phyloP scores from a whole-genome alignment of 1,140 invertebrate species.

The Aradophagus sp. region DNA sequence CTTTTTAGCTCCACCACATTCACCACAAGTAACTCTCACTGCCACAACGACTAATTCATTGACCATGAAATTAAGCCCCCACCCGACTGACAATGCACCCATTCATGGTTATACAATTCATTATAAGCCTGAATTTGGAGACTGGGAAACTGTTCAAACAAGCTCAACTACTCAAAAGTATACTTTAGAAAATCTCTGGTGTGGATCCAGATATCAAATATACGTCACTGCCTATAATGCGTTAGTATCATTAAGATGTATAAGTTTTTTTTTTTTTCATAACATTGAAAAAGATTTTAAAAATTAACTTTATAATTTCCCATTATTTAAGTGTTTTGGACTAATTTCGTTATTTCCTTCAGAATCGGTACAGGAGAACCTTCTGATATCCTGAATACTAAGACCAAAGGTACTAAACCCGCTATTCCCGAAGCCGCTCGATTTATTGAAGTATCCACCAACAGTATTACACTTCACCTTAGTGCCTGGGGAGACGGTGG shows the following conservation, averaged over 20 bases:
- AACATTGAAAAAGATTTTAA: too few relatives aligned
- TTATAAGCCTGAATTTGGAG: slow-evolving; percentile 94
- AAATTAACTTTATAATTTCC: too few relatives aligned
- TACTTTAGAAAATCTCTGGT: slow-evolving; percentile 89
- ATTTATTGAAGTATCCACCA: slow-evolving; percentile 93
- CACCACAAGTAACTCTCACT: slow-evolving; percentile 84
- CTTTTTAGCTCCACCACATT: slow-evolving; percentile 85
- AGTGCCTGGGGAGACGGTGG: slow-evolving; percentile 95
- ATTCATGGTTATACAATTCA: slow-evolving; percentile 92
- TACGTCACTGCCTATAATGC: slow-evolving; percentile 93
- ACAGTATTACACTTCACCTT: slow-evolving; percentile 92
- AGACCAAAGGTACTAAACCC: slow-evolving; percentile 91
- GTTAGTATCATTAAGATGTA: slow-evolving; percentile 79
- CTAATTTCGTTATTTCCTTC: too few relatives aligned
- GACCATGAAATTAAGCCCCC: slow-evolving; percentile 85
- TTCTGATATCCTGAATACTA: slow-evolving; percentile 88
- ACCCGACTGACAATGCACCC: slow-evolving; percentile 83
- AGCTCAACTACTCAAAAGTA: slow-evolving; percentile 85
- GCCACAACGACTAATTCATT: slow-evolving; percentile 90
- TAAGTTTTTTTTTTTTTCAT: too few relatives aligned
- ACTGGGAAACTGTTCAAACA: slow-evolving; percentile 91
- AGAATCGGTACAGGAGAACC: slow-evolving; percentile 93
- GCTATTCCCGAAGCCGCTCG: slow-evolving; percentile 90
- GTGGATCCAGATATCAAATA: slow-evolving; percentile 93
- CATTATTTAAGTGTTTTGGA: too few relatives aligned